phyloP scores from a whole-genome alignment of 2,888 invertebrate species.

The Perizoma flavofasciatum region DNA sequence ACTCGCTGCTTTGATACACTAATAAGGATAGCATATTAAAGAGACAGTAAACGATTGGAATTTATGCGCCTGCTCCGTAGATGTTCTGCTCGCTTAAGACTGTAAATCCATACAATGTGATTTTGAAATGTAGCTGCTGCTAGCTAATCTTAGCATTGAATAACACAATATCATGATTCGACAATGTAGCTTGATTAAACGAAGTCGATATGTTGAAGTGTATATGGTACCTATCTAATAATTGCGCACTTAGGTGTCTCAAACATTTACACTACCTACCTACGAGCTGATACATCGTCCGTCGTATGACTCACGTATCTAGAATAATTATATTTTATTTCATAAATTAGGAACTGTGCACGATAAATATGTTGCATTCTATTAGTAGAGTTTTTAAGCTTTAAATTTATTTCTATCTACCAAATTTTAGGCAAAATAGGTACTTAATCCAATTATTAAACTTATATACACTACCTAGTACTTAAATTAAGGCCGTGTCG shows the following conservation, averaged over 20 bases:
- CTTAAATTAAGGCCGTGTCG: too few relatives aligned
- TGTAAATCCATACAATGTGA: conserved; percentile 1
- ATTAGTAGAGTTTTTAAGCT: too few relatives aligned
- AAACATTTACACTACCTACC: conserved; percentile 29
- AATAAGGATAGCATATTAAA: conserved; percentile 5
- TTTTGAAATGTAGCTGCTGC: conserved; percentile 3
- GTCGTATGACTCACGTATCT: conserved; percentile 47
- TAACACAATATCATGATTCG: conserved; percentile 15
- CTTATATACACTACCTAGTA: too few relatives aligned
- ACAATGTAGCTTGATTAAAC: conserved; percentile 10
- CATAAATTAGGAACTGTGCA: conserved; percentile 14
- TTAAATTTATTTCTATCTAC: too few relatives aligned
- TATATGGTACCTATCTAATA: conserved; percentile 20
- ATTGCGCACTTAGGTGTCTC: conserved; percentile 44
- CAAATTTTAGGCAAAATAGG: too few relatives aligned
- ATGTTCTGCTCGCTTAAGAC: conserved; percentile 8
- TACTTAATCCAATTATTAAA: too few relatives aligned
- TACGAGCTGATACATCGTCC: conserved; percentile 19
- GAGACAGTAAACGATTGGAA: conserved; percentile 4
- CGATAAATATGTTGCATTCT: not conserved
- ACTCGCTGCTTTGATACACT: conserved; percentile 19
- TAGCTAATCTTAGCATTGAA: conserved; percentile 12
- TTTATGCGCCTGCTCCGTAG: conserved; percentile 3
- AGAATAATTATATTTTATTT: conserved; percentile 47
- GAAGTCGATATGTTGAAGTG: conserved; percentile 8